Base-by-base conservation (phyloP, 2,888 invertebrate species). In the Sarcophaga subvicina region DNA sequence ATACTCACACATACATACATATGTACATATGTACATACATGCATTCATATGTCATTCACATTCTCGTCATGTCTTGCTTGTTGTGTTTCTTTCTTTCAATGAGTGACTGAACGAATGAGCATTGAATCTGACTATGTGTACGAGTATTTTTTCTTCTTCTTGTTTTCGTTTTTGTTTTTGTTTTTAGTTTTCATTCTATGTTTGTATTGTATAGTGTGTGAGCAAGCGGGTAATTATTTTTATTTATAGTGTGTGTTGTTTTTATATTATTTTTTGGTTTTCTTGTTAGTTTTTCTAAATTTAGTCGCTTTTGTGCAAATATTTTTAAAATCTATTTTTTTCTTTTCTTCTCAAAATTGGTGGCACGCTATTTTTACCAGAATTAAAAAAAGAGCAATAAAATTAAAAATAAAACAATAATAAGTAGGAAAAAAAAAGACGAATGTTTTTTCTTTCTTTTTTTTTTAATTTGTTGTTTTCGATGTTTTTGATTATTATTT, bases 281-380 rank as follows among this genome's bases (percentile, higher is more conserved):
- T 54, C 54, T 54, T 84, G 72, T 87, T 87, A 84, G 71, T 82
- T 84, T 78, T 82, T 87, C 87, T 87, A 84, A 82, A 82, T 82
- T 79, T 82, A 87, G 84, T 67, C 75, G 79, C 79, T 82, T 87
- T 11, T 70, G 71, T 87, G 83, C 81, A 87, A 87, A 87, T 81
- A 87, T 79, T 84, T 82, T 77, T 71, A 84, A 80, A 82, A 71
- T 67, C 67, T 78, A 20, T 64, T 84, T 70, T 78, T 78, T 83
- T 12, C 45, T 77, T n/a, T 79, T 70, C 25, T 79, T 79, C 37
- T 64, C 17, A 54, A 72, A 77, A 81, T 77, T 85, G 81, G 85
- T 85, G 81, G 59, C 83, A 86, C 77, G 75, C 77, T 86, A 86
- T 83, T 80, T 83, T 72, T 86, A 77, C 67, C 49, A 83, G 54